Evolutionary conservation across 2,888 invertebrate species (phyloP), one percentile per base, ranked within the genome.

Genomic region (Trissoscelio sp.): DNA sequence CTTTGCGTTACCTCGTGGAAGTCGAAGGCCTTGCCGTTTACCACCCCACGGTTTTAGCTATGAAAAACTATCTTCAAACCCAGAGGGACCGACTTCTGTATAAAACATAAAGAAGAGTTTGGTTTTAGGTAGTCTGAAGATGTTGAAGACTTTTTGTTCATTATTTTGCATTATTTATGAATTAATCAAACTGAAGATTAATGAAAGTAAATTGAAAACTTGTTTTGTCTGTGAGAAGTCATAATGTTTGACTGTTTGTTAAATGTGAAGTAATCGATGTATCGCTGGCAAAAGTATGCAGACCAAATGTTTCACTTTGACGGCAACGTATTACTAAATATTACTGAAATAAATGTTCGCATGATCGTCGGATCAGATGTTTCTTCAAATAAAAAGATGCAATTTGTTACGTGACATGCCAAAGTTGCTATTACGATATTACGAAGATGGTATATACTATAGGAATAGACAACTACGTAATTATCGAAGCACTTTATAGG

Each of bases 41-140:
- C 79, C 89, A 90, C 86, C 90, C 90, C n/a, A 89, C 89, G 14
- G 88, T 90, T 42, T 28, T 90, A 4, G 89, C 90, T 9, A 88
- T 90, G 88, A 90, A 88, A 81, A 88, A 82, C 77, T 89, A 90
- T 73, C 85, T 90, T 62, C 88, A 88, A 16, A 55, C 86, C 37
- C 90, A 90, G 72, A 87, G 88, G 79, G 88, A 87, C 74, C 86
- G 88, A 18, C 74, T 87, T 51, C 83, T 88, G 28, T 87, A 85
- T 75, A 82, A 86, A 42, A 73, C 83, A 64, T 88, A 88, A 86
- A n/a, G 4, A 31, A n/a, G 4, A 31, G 14, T 16, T 11, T n/a
- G 2, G 2, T 24, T 37, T 55, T 39, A 39, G 53, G n/a, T 53
- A 64, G 64, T 28, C 9, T 24, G 11, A 60, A 60, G 34, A 28